phyloP scores from a whole-genome alignment of 2,888 invertebrate species.

The Camptogramma bilineatum region DNA sequence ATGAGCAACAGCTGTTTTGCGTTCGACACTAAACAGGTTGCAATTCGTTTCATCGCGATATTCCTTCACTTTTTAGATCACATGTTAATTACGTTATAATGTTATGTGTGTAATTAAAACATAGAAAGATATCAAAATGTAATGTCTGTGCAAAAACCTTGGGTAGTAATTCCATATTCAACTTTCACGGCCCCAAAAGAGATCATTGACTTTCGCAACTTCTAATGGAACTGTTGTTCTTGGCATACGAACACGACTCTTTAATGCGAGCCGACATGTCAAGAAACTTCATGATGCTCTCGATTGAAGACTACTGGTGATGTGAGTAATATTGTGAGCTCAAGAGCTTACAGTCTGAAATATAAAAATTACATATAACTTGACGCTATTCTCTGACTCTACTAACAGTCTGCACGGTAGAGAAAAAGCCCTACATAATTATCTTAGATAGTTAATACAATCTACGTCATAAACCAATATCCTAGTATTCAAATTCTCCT shows the following conservation, averaged over 20 bases:
- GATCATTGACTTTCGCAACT: constrained; percentile 56
- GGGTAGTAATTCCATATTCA: constrained; percentile 25
- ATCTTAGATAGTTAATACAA: too few species aligned
- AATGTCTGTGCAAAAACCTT: constrained; percentile 19
- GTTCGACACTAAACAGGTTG: not conserved
- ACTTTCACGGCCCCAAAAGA: constrained; percentile 42
- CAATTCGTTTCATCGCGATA: not conserved
- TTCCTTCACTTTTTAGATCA: not conserved
- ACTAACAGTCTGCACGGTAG: not conserved
- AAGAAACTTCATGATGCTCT: constrained; percentile 52
- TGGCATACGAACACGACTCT: constrained; percentile 41
- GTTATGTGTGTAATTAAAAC: not conserved
- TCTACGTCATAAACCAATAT: too few species aligned
- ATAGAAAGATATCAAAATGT: not conserved
- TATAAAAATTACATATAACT: not conserved
- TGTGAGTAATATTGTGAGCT: not conserved
- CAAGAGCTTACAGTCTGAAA: constrained; percentile 2
- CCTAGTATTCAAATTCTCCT: too few species aligned
- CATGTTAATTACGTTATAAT: not conserved
- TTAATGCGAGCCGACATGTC: constrained; percentile 48
- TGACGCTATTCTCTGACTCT: not conserved
- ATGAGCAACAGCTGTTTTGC: not conserved
- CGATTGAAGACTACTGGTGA: constrained; percentile 48
- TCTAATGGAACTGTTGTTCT: constrained; percentile 47
- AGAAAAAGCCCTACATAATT: not conserved